phyloP scores from a whole-genome alignment of 53 echinoderm and acorn worm species.

The Holothuria leucospilota region DNA sequence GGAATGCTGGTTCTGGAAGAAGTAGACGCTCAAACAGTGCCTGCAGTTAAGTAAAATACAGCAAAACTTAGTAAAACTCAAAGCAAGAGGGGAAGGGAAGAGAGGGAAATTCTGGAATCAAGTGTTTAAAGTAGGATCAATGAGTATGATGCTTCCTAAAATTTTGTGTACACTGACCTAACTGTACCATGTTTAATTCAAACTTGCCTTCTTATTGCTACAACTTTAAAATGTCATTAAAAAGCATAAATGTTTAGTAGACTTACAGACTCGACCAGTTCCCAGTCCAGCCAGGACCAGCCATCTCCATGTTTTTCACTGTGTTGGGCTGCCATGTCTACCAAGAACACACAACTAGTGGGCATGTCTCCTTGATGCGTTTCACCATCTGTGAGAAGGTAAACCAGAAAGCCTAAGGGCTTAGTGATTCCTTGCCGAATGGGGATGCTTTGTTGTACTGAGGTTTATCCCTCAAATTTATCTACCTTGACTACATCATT shows the following conservation, averaged over 20 bases:
- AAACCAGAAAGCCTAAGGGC: no score
- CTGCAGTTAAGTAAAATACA: conserved; percentile 38
- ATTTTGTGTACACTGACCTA: neutral
- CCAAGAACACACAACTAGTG: conserved; percentile 79
- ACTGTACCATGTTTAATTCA: no score
- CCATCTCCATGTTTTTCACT: conserved; percentile 66
- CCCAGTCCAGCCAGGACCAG: conserved; percentile 81
- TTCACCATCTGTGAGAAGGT: conserved; percentile 61
- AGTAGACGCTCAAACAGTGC: conserved; percentile 90
- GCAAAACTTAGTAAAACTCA: neutral
- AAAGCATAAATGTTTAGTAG: no score
- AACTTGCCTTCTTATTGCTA: neutral
- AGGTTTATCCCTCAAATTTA: no score
- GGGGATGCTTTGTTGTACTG: no score
- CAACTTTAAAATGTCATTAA: no score
- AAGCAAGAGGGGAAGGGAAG: neutral
- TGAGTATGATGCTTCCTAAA: neutral
- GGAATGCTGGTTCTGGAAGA: conserved; percentile 80
- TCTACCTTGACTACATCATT: no score
- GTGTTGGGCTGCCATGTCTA: conserved; percentile 74
- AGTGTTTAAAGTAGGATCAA: neutral
- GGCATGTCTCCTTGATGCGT: conserved; percentile 76
- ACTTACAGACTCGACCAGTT: conserved; percentile 73
- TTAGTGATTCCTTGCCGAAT: no score
- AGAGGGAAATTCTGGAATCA: neutral